Evolutionary conservation across 2,113 vertebrate genomes (phyloP).

Genomic region (Plestiodon gilberti): DNA sequence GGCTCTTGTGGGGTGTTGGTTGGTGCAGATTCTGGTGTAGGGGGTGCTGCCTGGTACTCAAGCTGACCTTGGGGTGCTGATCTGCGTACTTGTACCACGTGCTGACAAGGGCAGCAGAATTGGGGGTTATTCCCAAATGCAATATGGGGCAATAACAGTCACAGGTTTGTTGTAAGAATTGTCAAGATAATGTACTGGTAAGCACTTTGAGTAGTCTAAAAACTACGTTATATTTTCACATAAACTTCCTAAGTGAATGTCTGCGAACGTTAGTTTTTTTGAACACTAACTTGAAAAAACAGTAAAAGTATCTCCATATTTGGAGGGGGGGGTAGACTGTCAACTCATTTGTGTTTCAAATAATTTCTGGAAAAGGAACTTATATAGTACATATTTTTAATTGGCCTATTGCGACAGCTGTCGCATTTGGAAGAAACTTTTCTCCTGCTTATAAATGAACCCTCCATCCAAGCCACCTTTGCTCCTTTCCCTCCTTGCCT

Average conservation of each 20-base stretch:
- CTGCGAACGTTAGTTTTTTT: accelerated
- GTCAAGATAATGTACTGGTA: background rate
- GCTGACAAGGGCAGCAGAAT: too few species aligned
- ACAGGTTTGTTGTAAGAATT: background rate
- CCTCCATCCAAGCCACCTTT: accelerated
- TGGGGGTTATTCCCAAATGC: background rate
- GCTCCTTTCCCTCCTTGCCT: background rate
- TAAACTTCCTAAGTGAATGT: background rate
- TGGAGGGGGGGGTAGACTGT: background rate
- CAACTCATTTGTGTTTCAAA: background rate
- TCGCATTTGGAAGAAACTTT: accelerated
- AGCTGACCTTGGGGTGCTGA: too few species aligned
- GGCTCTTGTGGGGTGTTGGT: too few species aligned
- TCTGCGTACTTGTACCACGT: too few species aligned
- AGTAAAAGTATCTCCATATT: background rate
- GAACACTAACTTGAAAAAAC: background rate
- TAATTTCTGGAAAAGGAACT: background rate
- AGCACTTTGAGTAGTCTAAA: too few species aligned
- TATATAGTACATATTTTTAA: background rate
- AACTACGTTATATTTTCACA: background rate
- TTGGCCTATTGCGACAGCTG: background rate
- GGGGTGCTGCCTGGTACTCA: too few species aligned
- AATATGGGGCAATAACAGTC: background rate
- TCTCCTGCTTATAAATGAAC: background rate
- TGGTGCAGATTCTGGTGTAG: too few species aligned